Base-by-base conservation (phyloP, 1,140 invertebrate species). In the Charaxes varanes region DNA sequence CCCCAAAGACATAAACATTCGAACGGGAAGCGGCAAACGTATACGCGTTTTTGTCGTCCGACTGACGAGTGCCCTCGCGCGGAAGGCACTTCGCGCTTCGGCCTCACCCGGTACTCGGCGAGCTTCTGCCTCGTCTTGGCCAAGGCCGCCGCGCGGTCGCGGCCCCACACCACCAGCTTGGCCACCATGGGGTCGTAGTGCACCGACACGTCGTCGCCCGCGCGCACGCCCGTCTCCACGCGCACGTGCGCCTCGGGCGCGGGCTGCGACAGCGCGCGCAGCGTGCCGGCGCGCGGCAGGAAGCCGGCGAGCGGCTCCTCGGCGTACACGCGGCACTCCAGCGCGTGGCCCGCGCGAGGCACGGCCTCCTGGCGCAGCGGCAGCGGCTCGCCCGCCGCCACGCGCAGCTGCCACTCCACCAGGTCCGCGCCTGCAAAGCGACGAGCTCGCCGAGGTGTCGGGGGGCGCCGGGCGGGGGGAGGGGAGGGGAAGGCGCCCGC, bases 151-250 rank as follows among this genome's bases (percentile, higher is more conserved):
- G 72, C 73, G 53, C 98, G 87, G 69, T 97, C 90, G 47, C 90
- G 87, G 3, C 93, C 96, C 96, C 96, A 99, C 8, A 98, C 96
- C 0, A 99, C 92, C 7, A 99, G 84, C 85, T 99, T 99, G 0
- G 98, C 97, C 61, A 99, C 99, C 97, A 99, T 99, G 1, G 98
- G 98, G 85, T 99, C 98, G 78, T 99, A 99, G 86, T 98, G 92
- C 1, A 99, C 94, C 0, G 96, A 97, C 0, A 99, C 97, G 70
- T 97, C 92, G 45, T 94, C 92, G 0, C 91, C 91, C 71, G 93
- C 86, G 1, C 89, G 76, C 0, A 94, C 91, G 6, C 93, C 93
- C 1, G 93, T 94, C 80, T 95, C 94, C 24, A 82, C 78, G 55
- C 94, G 81, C 5, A 93, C 87, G 53, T 90, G 87, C 6, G 85